Conservation (phyloP, 1,140 invertebrate species). For the Euwallacea fornicatus region DNA sequence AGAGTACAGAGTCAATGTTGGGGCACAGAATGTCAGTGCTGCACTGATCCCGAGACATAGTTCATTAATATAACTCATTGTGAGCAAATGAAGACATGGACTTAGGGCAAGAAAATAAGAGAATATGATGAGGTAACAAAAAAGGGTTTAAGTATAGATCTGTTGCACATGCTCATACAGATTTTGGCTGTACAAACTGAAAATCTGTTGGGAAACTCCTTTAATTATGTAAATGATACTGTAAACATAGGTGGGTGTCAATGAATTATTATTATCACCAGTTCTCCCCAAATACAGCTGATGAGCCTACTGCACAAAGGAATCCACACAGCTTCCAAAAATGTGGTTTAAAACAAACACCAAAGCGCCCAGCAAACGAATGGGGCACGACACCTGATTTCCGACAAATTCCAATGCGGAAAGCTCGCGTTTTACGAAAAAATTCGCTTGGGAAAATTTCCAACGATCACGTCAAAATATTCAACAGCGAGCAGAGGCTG, state of each 20-base stretch:
- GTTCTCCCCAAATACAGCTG: neutral
- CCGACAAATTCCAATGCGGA: neutral
- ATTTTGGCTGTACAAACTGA: conserved; percentile 1
- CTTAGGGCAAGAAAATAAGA: too few relatives aligned
- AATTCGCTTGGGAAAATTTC: conserved; percentile 20
- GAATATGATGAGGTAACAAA: too few relatives aligned
- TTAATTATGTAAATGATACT: conserved; percentile 14
- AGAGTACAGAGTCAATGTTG: too few relatives aligned
- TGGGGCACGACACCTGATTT: neutral
- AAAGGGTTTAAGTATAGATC: neutral
- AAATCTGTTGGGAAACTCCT: neutral
- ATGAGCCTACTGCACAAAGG: neutral
- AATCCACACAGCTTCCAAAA: too few relatives aligned
- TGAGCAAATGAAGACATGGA: too few relatives aligned
- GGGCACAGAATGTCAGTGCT: too few relatives aligned
- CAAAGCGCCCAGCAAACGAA: too few relatives aligned
- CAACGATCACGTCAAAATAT: conserved; percentile 37
- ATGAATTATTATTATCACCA: conserved; percentile 38
- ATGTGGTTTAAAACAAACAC: too few relatives aligned
- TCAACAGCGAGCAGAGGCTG: conserved; percentile 23
- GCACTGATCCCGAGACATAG: too few relatives aligned
- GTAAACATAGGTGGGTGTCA: conserved; percentile 11
- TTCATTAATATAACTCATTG: too few relatives aligned
- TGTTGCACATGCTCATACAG: neutral
- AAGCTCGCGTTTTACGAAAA: neutral